Evolutionary conservation across 2,113 vertebrate species (phyloP), one percentile per base, ranked within the genome.

Genomic region (Chrysemys picta): DNA sequence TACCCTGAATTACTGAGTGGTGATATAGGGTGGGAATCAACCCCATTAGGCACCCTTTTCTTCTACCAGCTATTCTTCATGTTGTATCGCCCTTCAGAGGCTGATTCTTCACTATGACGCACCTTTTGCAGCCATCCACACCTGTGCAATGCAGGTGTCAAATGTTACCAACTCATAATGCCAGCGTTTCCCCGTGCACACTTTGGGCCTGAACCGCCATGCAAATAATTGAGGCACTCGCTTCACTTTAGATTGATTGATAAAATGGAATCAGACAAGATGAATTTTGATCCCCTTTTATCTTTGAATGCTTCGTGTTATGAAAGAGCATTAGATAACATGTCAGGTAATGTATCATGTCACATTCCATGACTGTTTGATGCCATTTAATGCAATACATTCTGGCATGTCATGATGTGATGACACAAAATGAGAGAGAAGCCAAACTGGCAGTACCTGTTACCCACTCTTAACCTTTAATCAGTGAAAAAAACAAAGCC

Each of bases 381-480:
- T 95, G 97, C 95, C 89, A 94, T 95, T 94, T 97, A 97, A 96
- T 94, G 92, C 94, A 96, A 97, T 96, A 90, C 91, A 95, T 79
- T 62, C 89, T 97, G 97, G 88, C 97, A 95, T 88, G 76, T 29
- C 1, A 0, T 92, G 96, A 93, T 94, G 92, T 95, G 94, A 97
- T 95, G 97, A 96, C 96, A 96, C 90, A 92, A 91, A 97, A 97
- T 65, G 87, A 97, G 90, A 94, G 95, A 95, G 96, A 97, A 97
- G 38, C 42, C 92, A 94, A 94, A 95, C 90, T 96, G 94, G 93
- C 96, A 95, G 95, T 92, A 97, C 93, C 97, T 96, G 96, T 96
- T 97, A 97, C 87, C 93, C 92, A 91, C 89, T 95, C 92, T 95
- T 97, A 97, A 95, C 90, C 97, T 95, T 82, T 94, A 96, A 95